phyloP scores from a whole-genome alignment of 2,888 invertebrate species.

The Drosophila cognata region DNA sequence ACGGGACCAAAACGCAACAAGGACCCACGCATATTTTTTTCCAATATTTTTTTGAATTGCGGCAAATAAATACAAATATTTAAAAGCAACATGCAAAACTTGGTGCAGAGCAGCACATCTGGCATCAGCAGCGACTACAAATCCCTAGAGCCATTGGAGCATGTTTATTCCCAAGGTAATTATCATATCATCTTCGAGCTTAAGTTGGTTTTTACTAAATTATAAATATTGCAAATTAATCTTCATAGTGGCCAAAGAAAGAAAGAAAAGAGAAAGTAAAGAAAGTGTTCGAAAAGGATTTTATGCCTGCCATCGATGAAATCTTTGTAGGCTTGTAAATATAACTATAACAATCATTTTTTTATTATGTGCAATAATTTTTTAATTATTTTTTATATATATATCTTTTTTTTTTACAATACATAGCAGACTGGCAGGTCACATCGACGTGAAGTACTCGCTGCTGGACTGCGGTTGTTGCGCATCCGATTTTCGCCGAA shows the following conservation, averaged over 20 bases:
- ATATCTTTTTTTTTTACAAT: constrained; percentile 4
- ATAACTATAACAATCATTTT: constrained; percentile 5
- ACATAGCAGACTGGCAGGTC: constrained; percentile 8
- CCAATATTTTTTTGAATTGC: constrained; percentile 34
- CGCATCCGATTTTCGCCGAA: constrained; percentile 60
- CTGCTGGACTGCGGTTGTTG: constrained; percentile 57
- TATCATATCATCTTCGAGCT: neutral
- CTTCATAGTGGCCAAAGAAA: neutral
- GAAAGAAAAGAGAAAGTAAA: neutral
- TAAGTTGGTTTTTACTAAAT: neutral
- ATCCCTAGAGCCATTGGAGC: neutral
- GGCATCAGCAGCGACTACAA: neutral
- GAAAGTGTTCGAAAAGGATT: too few relatives aligned
- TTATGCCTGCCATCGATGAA: neutral
- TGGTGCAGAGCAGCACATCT: neutral
- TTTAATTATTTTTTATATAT: constrained; percentile 11
- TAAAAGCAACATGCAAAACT: neutral
- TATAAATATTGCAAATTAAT: neutral
- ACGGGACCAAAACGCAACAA: constrained; percentile 13
- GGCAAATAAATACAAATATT: constrained; percentile 21
- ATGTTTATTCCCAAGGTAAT: neutral
- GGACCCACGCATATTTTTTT: constrained; percentile 25
- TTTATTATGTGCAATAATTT: constrained; percentile 8
- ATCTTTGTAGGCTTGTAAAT: neutral
- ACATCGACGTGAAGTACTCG: constrained; percentile 28